Evolutionary conservation across 2,888 invertebrate genomes (phyloP), one percentile per base, ranked within the genome.

Genomic region (Acronicta alni): DNA sequence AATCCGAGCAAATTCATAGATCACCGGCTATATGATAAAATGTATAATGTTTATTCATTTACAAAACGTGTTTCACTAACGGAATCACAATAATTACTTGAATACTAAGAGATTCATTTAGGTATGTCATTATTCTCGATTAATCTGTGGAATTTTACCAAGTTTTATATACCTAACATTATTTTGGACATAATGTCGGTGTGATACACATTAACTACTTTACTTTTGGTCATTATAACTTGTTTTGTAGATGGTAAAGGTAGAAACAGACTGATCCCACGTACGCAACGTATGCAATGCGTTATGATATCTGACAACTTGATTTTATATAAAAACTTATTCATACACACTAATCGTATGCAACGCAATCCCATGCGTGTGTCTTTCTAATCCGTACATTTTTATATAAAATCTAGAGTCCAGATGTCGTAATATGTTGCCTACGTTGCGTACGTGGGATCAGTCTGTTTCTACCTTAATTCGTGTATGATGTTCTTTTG

Each of bases 131-230:
- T 41, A 30, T 48, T 61, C 35, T 52, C 41, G 56, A 56, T 38
- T n/a, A n/a, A 52, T 61, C 59, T 38, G 61, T 57, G 69, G 74
- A 69, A 73, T 73, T 56, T 32, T 53, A 60, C 60, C 15, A 23
- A 73, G 60, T n/a, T n/a, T 64, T 37, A 30, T 18, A 46, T 68
- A 61, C 43, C 55, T 46, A 63, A 65, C 45, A 68, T 64, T 72
- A 71, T 72, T 52, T 53, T 57, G 71, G 67, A 70, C 58, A 23
- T n/a, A 53, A 69, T 43, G 57, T 41, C 71, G 58, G 63, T 64
- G 61, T 76, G 78, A 76, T 76, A 73, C 79, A 77, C 75, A 76
- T 75, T 75, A 72, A 67, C 71, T 72, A 46, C 61, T 55, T 55
- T 52, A 53, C 54, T 56, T 73, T 64, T 65, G 60, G 63, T 75